Evolutionary conservation across 2,888 invertebrate genomes (phyloP).

Genomic region (Schrankia costaestrigalis): DNA sequence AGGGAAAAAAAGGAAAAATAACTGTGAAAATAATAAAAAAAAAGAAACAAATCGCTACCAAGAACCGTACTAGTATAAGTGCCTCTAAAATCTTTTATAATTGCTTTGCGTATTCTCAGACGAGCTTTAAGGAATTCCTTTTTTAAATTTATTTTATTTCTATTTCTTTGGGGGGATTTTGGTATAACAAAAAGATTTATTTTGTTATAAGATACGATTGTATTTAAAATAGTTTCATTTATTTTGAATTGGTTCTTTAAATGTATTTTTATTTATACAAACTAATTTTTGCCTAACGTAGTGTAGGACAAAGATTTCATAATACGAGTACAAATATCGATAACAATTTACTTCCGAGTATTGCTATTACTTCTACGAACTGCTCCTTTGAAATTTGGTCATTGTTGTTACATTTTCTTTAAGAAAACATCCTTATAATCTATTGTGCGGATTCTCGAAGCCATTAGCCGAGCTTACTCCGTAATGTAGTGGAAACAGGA

Average conservation of each 20-base stretch:
- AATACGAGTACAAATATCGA: no score
- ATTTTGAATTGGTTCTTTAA: no score
- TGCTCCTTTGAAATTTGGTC: no score
- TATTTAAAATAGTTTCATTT: no score
- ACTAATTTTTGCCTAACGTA: no score
- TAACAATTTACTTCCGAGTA: no score
- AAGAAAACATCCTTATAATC: no score
- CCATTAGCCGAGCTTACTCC: conserved; percentile 23
- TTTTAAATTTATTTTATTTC: conserved; percentile 25
- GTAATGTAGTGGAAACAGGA: conserved; percentile 31
- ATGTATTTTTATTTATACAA: no score
- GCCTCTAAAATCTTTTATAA: conserved; percentile 35
- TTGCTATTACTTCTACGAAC: no score
- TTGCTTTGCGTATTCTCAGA: conserved; percentile 37
- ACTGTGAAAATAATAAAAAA: conserved; percentile 4
- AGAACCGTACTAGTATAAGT: conserved; percentile 19
- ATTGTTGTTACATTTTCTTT: no score
- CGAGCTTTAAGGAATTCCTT: conserved; percentile 29
- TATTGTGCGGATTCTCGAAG: conserved; percentile 17
- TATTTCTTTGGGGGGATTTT: conserved; percentile 19
- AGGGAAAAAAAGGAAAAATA: conserved; percentile 5
- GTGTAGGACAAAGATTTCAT: no score
- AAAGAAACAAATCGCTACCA: conserved; percentile 13
- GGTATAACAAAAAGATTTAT: conserved; percentile 14
- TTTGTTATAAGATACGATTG: conserved; percentile 5